Evolutionary conservation across 2,113 vertebrate genomes (phyloP).

Genomic region (human (Homo sapiens)): GRCh38 chr19:30084001-30084500

Average conservation of each 20-base stretch:
- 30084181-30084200: slow-evolving; percentile 98
- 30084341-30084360: slow-evolving; percentile 85
- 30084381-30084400: slow-evolving; percentile 84
- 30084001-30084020: slow-evolving; percentile 99
- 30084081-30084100: slow-evolving; percentile 99
- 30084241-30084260: slow-evolving; percentile 95
- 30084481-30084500: slow-evolving; percentile 35
- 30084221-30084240: slow-evolving; percentile 99
- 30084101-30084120: slow-evolving; percentile 99
- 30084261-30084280: slow-evolving; percentile 91
- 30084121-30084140: slow-evolving; percentile 99
- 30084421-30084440: slow-evolving; percentile 64
- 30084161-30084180: slow-evolving; percentile 99
- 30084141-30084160: slow-evolving; percentile 99
- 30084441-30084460: slow-evolving; percentile 60
- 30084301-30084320: slow-evolving; percentile 92
- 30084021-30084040: slow-evolving; percentile 99
- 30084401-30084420: slow-evolving; percentile 84
- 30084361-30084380: slow-evolving; percentile 83
- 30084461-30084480: not conserved
- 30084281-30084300: slow-evolving; percentile 91
- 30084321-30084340: slow-evolving; percentile 87
- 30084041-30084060: slow-evolving; percentile 99
- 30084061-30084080: slow-evolving; percentile 99
- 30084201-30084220: slow-evolving; percentile 99